Base-by-base conservation (phyloP, 2,113 vertebrate genomes). In the Dicerorhinus sumatrensis region DNA sequence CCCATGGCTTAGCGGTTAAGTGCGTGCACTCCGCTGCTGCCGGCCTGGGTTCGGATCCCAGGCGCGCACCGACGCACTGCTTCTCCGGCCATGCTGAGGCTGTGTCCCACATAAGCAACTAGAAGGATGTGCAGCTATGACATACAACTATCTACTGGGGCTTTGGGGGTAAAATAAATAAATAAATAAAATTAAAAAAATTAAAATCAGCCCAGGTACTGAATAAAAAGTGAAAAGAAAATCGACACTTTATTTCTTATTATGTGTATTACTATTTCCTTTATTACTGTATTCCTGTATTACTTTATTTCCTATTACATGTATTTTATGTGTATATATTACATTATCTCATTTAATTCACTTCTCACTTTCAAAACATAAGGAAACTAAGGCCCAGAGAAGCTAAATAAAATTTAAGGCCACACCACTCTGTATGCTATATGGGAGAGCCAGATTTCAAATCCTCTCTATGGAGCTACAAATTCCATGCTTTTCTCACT, bases 321-420 rank as follows among this genome's bases (percentile, higher is more conserved):
- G 7, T 69, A 77, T 31, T 82, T 3, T 70, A 36, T 39, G 10
- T 21, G 5, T 56, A 69, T n/a, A 4, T 58, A 88, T 46, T 73
- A 67, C 9, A 33, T 31, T 51, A 75, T 27, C 36, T 77, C 54
- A 62, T 62, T 88, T 88, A 86, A 89, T 58, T 81, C 56, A 91
- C 88, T n/a, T 51, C 20, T 89, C 48, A 70, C 73, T 88, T 96
- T 92, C 8, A 93, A 96, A 90, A 92, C 27, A 23, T 65, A 89
- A 86, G n/a, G 80, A 96, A 80, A 96, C 29, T 92, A 81, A 97
- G 75, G 51, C 82, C 75, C 86, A 97, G 63, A 86, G 73, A 94
- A n/a, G 51, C 80, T 95, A 87, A 85, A 77, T 56, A 92, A 90
- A 95, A 80, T 76, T 75, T 54, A 87, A 54, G 58, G 84, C 56